These are phyloP conservation scores for Plotosus lineatus DNA, from an alignment of 2,113 vertebrate genomes.

Conservation along the genomic window DNA sequence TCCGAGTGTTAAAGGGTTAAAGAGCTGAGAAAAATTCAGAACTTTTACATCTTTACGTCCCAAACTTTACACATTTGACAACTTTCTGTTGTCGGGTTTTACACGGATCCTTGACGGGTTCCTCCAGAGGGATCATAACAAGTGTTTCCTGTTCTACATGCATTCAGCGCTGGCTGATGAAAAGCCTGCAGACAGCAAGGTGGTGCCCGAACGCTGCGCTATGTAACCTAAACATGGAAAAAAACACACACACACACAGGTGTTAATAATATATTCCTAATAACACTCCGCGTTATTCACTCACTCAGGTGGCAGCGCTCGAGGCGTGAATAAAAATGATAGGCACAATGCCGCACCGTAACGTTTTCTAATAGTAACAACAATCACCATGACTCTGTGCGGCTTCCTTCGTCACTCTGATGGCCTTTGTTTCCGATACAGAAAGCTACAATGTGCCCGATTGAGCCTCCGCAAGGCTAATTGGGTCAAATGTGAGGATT, in stretches of 20 bases:
- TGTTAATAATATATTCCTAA: constrained; percentile 11
- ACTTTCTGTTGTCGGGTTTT: not conserved
- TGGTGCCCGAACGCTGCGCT: not conserved
- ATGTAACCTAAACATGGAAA: not conserved
- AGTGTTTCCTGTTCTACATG: not conserved
- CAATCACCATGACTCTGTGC: not conserved
- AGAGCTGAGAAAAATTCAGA: too few relatives aligned
- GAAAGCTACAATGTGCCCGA: constrained; percentile 8
- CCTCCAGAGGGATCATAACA: not conserved
- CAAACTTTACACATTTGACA: too few relatives aligned
- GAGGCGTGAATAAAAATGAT: not conserved
- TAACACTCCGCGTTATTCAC: not conserved
- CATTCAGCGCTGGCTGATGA: not conserved
- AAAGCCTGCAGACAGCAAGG: not conserved
- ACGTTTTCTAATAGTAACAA: not conserved
- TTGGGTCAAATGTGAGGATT: constrained; percentile 48
- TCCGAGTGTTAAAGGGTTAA: too few relatives aligned
- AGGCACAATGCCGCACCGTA: not conserved
- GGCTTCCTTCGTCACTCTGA: not conserved
- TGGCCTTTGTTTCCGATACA: constrained; percentile 19
- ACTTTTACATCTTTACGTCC: too few relatives aligned
- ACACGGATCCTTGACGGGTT: not conserved
- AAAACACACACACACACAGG: not conserved
- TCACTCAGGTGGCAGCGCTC: not conserved
- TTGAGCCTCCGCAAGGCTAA: constrained; percentile 27